Conservation (phyloP, 2,888 invertebrate species). For the Iselma pallidipennis region DNA sequence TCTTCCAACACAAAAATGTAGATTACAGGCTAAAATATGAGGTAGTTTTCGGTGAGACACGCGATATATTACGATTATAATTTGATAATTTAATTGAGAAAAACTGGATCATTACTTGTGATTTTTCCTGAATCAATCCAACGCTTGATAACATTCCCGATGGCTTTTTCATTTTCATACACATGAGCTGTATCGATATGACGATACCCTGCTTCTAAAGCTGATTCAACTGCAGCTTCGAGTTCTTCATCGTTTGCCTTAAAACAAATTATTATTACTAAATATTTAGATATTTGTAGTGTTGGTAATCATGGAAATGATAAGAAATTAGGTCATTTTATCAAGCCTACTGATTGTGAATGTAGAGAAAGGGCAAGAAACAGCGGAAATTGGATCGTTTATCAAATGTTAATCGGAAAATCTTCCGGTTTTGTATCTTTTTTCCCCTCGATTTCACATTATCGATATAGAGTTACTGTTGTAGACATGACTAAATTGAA, state of each 20-base stretch:
- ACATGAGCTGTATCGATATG: conserved; percentile 81
- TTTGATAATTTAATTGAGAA: not conserved
- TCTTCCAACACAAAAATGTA: too few species aligned
- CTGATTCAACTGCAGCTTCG: conserved; percentile 68
- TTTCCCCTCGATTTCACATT: not conserved
- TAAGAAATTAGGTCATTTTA: not conserved
- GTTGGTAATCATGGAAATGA: not conserved
- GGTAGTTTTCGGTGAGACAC: too few species aligned
- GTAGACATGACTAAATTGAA: too few species aligned
- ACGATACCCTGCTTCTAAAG: conserved; percentile 77
- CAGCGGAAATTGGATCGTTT: not conserved
- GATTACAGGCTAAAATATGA: too few species aligned
- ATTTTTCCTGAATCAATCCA: conserved; percentile 70
- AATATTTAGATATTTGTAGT: not conserved
- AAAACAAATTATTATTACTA: conserved; percentile 1
- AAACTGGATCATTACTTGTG: conserved; percentile 31
- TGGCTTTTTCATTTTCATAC: conserved; percentile 75
- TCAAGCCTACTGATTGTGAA: too few species aligned
- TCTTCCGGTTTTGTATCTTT: not conserved
- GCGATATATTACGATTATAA: too few species aligned
- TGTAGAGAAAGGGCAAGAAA: not conserved
- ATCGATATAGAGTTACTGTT: too few species aligned
- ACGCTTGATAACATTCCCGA: conserved; percentile 73
- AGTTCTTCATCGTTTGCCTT: conserved; percentile 69
- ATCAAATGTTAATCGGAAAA: not conserved